Evolutionary conservation across 2,888 invertebrate genomes (phyloP).

Genomic region (Actias luna): DNA sequence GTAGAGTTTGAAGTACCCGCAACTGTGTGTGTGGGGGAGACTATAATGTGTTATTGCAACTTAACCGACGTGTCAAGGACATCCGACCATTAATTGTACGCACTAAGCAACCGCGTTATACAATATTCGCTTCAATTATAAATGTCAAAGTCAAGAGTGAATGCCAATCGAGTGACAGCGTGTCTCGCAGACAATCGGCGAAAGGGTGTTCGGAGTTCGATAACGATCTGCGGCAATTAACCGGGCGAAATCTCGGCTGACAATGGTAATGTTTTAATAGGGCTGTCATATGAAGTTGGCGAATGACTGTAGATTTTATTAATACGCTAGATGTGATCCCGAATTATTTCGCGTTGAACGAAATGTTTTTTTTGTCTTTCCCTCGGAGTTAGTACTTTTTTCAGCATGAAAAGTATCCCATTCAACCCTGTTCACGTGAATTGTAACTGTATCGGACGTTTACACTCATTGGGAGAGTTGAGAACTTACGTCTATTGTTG

Average conservation of each 20-base stretch:
- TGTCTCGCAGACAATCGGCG: slow-evolving; percentile 41
- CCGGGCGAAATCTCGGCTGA: slow-evolving; percentile 49
- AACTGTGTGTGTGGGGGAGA: slow-evolving; percentile 42
- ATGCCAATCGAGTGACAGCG: slow-evolving; percentile 33
- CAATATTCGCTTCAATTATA: slow-evolving; percentile 47
- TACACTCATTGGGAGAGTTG: too few species aligned
- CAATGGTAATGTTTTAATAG: slow-evolving; percentile 38
- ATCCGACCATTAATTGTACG: slow-evolving; percentile 40
- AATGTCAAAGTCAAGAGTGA: slow-evolving; percentile 52
- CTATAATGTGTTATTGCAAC: slow-evolving; percentile 33
- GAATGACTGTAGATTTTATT: too few species aligned
- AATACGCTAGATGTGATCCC: too few species aligned
- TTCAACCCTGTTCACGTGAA: too few species aligned
- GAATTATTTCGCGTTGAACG: too few species aligned
- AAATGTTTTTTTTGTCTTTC: too few species aligned
- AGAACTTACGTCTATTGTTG: too few species aligned
- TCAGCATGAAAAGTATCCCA: too few species aligned
- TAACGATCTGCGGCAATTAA: slow-evolving; percentile 55
- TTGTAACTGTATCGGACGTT: too few species aligned
- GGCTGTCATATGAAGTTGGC: slow-evolving; percentile 15
- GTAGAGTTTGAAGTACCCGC: slow-evolving; percentile 30
- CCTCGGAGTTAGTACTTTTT: too few species aligned
- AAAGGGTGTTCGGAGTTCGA: slow-evolving; percentile 24
- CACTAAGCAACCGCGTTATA: slow-evolving; percentile 53
- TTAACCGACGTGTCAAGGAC: slow-evolving; percentile 56